These are phyloP conservation scores for Laspeyria flexula DNA, from an alignment of 2,888 invertebrate genomes.

Conservation along the genomic window DNA sequence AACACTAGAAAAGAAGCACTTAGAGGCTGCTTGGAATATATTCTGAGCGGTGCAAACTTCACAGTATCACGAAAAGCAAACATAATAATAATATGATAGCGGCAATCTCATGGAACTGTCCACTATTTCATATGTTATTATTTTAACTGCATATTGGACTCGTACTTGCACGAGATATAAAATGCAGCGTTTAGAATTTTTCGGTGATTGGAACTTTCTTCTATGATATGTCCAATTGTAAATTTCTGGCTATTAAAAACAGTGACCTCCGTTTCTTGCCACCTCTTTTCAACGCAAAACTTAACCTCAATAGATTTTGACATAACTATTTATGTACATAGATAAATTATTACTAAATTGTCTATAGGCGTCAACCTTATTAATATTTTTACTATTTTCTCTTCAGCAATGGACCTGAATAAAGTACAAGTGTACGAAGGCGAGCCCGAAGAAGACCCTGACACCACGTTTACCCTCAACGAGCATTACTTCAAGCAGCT, in stretches of 20 bases:
- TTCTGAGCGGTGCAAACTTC: neutral
- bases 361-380: no score
- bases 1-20: no score
- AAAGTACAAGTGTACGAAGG: slow-evolving; percentile 76
- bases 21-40: no score
- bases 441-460: slow-evolving; percentile 76
- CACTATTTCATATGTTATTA: slow-evolving; percentile 7
- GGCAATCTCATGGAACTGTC: slow-evolving; percentile 2
- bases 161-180: neutral
- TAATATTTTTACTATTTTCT: no score
- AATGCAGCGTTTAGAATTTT: neutral
- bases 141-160: slow-evolving; percentile 9
- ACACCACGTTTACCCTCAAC: slow-evolving; percentile 77
- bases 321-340: no score
- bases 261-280: no score
- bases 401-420: slow-evolving; percentile 79
- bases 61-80: neutral
- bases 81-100: slow-evolving; percentile 1
- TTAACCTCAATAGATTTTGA: no score
- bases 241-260: no score
- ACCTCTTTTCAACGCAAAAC: no score
- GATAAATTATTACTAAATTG: no score
- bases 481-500: slow-evolving; percentile 77
- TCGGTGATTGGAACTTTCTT: no score
- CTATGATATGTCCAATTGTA: no score